Evolutionary conservation across 2,888 invertebrate genomes (phyloP), one percentile per base, ranked within the genome.

Genomic region (Acronicta leporina): DNA sequence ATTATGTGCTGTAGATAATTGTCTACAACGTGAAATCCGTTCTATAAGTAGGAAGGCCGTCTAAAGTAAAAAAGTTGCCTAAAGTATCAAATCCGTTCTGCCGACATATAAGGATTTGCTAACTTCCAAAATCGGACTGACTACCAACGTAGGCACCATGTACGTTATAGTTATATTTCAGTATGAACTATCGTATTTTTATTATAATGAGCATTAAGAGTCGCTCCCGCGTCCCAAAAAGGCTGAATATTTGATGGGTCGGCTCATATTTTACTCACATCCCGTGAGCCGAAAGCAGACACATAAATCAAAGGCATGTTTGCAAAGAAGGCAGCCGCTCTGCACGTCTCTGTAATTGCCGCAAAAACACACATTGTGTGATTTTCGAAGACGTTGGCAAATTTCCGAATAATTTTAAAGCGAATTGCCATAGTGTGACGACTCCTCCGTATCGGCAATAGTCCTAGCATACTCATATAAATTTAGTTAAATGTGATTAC

Each of bases 251-350:
- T 92, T 92, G 91, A 92, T 90, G 86, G 84, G 85, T 87, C 70
- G 88, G 77, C 88, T 93, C 92, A 94, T 94, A 94, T 92, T 93
- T 92, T 91, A 92, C 88, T 90, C 87, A 86, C 84, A 87, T 88
- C 83, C 80, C 77, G 79, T 76, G 81, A 82, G 82, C 80, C 82
- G 82, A 87, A 85, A 87, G 89, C 85, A 87, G 90, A 89, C 90
- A 81, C 85, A 94, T 94, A 94, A 94, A 94, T 94, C 94, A 94
- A 92, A 91, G 88, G 83, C 86, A 90, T 91, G 87, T 87, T 90
- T 86, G 85, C 85, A 83, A 86, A 85, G 86, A 83, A 85, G 89
- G 88, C 91, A 86, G 84, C 86, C 87, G 89, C 88, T 89, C 89
- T 76, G 89, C 91, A 90, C 89, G 92, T 90, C 87, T 80, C 80